phyloP scores from a whole-genome alignment of 2,113 vertebrate genomes.

The Neolamprologus falcicula region DNA sequence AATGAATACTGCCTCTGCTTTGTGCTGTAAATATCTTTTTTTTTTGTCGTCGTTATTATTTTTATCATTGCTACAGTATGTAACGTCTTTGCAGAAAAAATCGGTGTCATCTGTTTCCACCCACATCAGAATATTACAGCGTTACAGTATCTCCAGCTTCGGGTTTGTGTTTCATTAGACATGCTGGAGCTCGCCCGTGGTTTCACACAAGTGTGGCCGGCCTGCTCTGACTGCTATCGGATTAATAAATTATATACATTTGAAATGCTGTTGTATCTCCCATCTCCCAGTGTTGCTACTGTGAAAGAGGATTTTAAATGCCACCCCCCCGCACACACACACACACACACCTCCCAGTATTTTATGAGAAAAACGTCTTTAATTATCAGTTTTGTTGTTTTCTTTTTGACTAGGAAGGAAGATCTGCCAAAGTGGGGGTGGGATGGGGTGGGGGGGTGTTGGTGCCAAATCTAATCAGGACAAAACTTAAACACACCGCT shows the following conservation, averaged over 20 bases:
- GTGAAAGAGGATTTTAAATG: not conserved
- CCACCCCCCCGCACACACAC: rapidly evolving
- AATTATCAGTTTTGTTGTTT: not conserved
- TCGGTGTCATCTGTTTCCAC: not conserved
- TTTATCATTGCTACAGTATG: not conserved
- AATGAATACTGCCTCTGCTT: not conserved
- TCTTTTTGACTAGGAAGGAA: not conserved
- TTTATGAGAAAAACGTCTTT: not conserved
- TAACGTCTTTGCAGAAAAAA: not conserved
- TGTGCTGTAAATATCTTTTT: conserved; percentile 22
- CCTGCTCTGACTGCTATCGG: not conserved
- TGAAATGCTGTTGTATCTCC: conserved; percentile 3
- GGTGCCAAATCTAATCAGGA: conserved; percentile 47
- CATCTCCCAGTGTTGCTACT: not conserved
- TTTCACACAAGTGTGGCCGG: not conserved
- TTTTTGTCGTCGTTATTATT: not conserved
- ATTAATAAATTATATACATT: conserved; percentile 28
- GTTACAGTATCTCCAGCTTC: not conserved
- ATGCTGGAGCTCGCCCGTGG: conserved; percentile 1
- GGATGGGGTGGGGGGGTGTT: not conserved
- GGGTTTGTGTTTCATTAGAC: not conserved
- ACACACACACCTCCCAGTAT: not conserved
- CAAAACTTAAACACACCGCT: not conserved
- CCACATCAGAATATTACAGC: conserved; percentile 3
- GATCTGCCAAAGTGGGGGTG: not conserved